Evolutionary conservation across 1,140 invertebrate species (phyloP), one percentile per base, ranked within the genome.

Genomic region (Drosophila tsacasi): DNA sequence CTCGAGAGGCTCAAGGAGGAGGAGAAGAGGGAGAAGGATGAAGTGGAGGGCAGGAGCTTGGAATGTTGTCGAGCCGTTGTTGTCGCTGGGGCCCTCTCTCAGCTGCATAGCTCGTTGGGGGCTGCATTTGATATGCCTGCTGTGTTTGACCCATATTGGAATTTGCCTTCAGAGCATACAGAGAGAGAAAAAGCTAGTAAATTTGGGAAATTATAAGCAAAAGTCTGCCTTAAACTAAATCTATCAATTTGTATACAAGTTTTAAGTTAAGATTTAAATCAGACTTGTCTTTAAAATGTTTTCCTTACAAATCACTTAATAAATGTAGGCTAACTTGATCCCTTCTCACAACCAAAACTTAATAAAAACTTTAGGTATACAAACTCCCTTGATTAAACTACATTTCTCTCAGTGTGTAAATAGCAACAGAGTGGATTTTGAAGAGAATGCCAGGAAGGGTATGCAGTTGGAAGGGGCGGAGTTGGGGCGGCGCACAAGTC

Each of bases 121-220:
- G 74, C 74, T 78, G 76, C 77, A 84, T 87, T 91, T 91, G 81
- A 87, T 87, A 91, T 87, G 87, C 85, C 69, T 89, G 81, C 81
- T 91, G 81, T 91, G 81, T 91, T 89, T 91, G 89, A 91, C 89
- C 89, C 89, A 91, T 91, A 87, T 89, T 91, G 83, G 83, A 91
- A 91, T 91, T 91, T 79, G 81, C 83, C 75, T 81, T 50, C 60
- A 71, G 64, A 69, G 40, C 44, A 62, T 58, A 66, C 61, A 59
- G 50, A 19, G 12, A 8, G 1, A 73, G 19, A 65, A 61, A 32
- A 3, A 2, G 1, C 15, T 17, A 39, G 15, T 23, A 12, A 12
- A 12, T n/a, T 5, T 0, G 1, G 2, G 6, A 21, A 52, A 8
- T 7, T 3, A 7, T 13, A 7, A 46, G 6, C 9, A 9, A 12